Evolutionary conservation across 2,113 vertebrate species (phyloP).

Genomic region (Arvicanthis niloticus): DNA sequence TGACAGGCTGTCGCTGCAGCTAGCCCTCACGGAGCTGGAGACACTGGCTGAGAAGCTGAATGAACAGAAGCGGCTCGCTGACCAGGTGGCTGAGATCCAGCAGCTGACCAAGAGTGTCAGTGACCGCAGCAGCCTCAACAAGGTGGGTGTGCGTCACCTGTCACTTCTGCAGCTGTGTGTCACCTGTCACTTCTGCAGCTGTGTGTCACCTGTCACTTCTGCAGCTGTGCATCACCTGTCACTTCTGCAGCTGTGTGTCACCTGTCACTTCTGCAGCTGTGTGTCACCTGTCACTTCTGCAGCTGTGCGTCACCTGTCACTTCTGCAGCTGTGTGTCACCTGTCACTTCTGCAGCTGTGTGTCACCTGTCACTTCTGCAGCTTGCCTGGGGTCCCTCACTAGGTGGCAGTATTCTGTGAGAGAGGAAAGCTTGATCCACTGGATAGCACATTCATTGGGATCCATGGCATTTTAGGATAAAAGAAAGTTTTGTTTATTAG

Average conservation of each 20-base stretch:
- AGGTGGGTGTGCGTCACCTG: slow-evolving; percentile 85
- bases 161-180: no score
- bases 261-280: no score
- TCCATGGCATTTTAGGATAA: background rate
- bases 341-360: no score
- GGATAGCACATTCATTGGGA: no score
- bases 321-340: background rate
- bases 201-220: no score
- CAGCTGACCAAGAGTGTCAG: slow-evolving; percentile 95
- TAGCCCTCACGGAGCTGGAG: slow-evolving; percentile 98
- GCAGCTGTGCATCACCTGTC: no score
- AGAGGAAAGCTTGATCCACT: background rate
- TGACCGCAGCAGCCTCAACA: slow-evolving; percentile 94
- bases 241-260: no score
- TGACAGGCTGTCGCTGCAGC: slow-evolving; percentile 94
- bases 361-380: no score
- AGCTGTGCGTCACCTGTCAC: background rate
- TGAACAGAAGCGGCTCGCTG: slow-evolving; percentile 95
- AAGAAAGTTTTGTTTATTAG: background rate
- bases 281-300: no score
- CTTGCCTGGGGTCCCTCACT: background rate
- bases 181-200: background rate
- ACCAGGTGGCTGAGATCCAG: slow-evolving; percentile 96
- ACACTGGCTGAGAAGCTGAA: slow-evolving; percentile 96
- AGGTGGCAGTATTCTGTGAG: background rate